Percentiles rank a stretch among this genome's conserved stretches.
phyloP scores from a whole-genome alignment of 2,797 vertebrate genomes.

The Acridotheres tristis region DNA sequence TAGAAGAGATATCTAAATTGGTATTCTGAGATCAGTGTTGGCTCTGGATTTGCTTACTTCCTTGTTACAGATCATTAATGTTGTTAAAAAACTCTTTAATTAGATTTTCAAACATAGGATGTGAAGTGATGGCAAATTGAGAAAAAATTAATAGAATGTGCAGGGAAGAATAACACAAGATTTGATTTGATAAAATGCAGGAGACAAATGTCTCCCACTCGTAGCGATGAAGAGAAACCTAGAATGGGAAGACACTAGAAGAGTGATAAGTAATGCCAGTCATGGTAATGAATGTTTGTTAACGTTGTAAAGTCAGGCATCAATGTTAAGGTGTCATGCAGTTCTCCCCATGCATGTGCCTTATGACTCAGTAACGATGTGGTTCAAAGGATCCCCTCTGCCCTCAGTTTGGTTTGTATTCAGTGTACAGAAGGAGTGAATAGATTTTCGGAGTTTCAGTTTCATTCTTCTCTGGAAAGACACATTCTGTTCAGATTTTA shows the following conservation, averaged over 20 bases:
- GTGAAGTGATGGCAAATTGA: conserved; percentile 36
- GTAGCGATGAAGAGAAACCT: background rate
- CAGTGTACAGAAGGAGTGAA: background rate
- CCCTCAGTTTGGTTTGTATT: background rate
- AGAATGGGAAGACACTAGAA: background rate
- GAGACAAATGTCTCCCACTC: background rate
- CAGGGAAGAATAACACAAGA: background rate
- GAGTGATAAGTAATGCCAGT: background rate
- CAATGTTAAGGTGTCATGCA: background rate
- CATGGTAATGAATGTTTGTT: background rate
- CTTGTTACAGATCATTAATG: conserved; percentile 52
- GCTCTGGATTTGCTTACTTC: conserved; percentile 54
- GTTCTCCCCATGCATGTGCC: background rate
- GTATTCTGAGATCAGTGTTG: conserved; percentile 7
- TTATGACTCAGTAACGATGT: background rate
- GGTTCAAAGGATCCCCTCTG: background rate
- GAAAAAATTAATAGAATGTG: conserved; percentile 19
- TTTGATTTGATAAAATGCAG: background rate
- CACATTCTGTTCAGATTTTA: background rate
- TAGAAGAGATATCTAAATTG: background rate
- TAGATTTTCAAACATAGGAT: conserved; percentile 42
- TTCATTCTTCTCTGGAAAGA: background rate
- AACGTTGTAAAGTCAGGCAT: background rate
- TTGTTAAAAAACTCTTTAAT: conserved; percentile 37
- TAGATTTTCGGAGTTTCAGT: background rate